These are phyloP conservation scores for Emmelina monodactyla DNA, from an alignment of 2,888 invertebrate genomes.

Conservation along the genomic window DNA sequence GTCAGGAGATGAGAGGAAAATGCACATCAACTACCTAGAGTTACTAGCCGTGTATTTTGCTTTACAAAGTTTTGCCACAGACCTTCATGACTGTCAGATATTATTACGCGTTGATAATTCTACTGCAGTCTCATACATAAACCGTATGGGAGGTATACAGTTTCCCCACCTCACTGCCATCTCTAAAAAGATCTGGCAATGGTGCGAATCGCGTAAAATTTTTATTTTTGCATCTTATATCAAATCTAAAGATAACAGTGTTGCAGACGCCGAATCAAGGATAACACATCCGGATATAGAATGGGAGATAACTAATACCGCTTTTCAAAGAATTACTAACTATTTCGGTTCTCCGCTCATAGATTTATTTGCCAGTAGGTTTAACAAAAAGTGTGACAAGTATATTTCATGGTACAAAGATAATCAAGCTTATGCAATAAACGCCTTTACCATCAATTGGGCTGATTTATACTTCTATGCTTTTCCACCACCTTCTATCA, in stretches of 20 bases:
- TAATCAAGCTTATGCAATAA: too few species aligned
- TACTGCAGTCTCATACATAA: neutral
- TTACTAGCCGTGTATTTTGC: neutral
- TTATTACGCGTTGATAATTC: neutral
- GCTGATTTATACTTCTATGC: too few species aligned
- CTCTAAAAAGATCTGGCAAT: neutral
- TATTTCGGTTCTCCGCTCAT: neutral
- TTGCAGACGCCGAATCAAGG: neutral
- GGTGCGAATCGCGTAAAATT: neutral
- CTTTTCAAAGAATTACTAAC: neutral
- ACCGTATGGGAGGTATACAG: neutral
- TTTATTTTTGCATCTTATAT: neutral
- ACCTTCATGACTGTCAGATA: neutral
- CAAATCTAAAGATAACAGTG: neutral
- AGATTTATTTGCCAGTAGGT: constrained; percentile 1
- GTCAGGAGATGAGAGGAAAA: neutral
- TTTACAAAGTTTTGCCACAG: neutral
- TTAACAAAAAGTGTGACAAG: too few species aligned
- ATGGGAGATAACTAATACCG: neutral
- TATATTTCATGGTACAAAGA: too few species aligned
- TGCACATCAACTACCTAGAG: neutral
- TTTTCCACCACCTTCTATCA: too few species aligned
- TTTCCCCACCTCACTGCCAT: neutral
- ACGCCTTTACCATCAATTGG: too few species aligned
- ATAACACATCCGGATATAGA: neutral